Evolutionary conservation across 2,888 invertebrate genomes (phyloP).

Genomic region (Neoaliturus tenellus): DNA sequence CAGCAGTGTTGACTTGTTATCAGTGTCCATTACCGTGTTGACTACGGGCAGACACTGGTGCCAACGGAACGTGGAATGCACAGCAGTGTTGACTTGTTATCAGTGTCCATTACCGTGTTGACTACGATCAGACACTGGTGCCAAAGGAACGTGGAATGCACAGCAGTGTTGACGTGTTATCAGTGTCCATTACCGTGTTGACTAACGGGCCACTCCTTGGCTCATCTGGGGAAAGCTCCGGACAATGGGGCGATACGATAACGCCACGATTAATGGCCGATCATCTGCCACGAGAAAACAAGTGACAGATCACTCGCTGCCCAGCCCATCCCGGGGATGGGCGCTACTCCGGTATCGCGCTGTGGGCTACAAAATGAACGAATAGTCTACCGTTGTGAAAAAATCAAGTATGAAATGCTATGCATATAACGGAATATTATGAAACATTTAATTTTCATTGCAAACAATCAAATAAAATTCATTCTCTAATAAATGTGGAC

Average conservation of each 20-base stretch:
- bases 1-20: neutral
- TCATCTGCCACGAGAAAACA: neutral
- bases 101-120: neutral
- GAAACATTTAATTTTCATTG: no score
- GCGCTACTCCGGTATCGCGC: no score
- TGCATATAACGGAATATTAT: no score
- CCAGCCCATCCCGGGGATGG: no score
- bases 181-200: conserved; percentile 18
- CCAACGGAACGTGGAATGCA: neutral
- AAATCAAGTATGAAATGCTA: no score
- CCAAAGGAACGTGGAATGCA: neutral
- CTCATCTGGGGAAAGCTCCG: conserved; percentile 12
- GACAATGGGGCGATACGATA: neutral
- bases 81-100: neutral
- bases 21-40: neutral
- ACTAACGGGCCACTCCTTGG: conserved; percentile 1
- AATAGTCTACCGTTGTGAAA: no score
- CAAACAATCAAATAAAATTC: no score
- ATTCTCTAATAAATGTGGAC: no score
- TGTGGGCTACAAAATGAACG: no score
- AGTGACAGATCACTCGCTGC: neutral
- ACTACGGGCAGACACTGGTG: neutral
- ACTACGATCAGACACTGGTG: neutral
- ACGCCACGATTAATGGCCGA: conserved; percentile 11
- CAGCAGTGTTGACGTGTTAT: neutral